Evolutionary conservation across 2,888 invertebrate genomes (phyloP), one percentile per base, ranked within the genome.

Genomic region (Microdon myrmicae): DNA sequence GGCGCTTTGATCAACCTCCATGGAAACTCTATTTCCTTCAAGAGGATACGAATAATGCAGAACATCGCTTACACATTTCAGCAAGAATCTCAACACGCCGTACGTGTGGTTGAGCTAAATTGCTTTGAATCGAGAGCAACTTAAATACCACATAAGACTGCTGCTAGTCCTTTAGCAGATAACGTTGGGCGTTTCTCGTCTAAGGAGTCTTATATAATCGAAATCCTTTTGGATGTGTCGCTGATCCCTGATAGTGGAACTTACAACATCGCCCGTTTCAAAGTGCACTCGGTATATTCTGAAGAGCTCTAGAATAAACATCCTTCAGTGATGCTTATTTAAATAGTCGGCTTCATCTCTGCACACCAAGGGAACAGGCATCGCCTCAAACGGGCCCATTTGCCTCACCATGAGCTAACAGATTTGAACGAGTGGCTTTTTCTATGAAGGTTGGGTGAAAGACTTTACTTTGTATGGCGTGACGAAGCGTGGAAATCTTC

Each of bases 251-350:
- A 25, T 23, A 19, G 32, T 16, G 28, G 39, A 26, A 39, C 20
- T 12, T 39, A 20, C 3, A 48, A 38, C 41, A 48, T 22, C 43
- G 34, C 32, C 34, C 35, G 38, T 41, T 17, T 19, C 12, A 26
- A 23, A 64, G 47, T 64, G 58, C 58, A 64, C 64, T 64, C n/a
- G 17, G 41, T 29, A 51, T 22, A 23, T 26, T 41, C 23, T 44
- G 48, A 26, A 49, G 43, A 48, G 38, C 32, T 31, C 56, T 64
- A 56, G 32, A 58, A 51, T 51, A 58, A 64, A 64, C 64, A 64
- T 51, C 51, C 45, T 56, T 64, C 51, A 64, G 58, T 51, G 58
- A 43, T 26, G 51, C 64, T 64, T 64, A 64, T 64, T 64, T 53
- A 64, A 64, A 64, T 58, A 58, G 58, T 64, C 47, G 51, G 51